These are phyloP conservation scores for Saccopteryx leptura DNA, from an alignment of 2,113 vertebrate genomes.

Conservation along the genomic window DNA sequence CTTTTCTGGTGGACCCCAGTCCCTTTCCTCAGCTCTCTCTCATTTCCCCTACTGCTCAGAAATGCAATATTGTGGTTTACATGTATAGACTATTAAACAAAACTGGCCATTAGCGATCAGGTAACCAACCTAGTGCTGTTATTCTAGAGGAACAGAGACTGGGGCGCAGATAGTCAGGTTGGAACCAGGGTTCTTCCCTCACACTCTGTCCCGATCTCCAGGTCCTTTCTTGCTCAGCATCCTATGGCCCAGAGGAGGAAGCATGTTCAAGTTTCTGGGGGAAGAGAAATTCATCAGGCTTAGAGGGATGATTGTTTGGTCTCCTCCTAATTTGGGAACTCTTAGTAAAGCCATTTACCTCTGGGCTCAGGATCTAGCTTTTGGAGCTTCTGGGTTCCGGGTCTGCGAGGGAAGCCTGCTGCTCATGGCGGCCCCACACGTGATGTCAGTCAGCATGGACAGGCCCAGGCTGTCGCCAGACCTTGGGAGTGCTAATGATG, in stretches of 20 bases:
- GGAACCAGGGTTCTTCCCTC: not conserved
- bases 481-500: not conserved
- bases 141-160: not conserved
- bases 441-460: not conserved
- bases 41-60: not conserved
- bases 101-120: not conserved
- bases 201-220: not conserved
- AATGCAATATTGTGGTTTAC: not conserved
- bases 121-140: not conserved
- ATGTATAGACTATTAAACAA: not conserved
- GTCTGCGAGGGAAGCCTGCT: not conserved
- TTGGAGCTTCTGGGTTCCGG: not conserved
- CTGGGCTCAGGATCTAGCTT: not conserved
- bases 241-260: not conserved
- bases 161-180: rapidly evolving
- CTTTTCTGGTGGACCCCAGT: not conserved
- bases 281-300: not conserved
- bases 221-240: not conserved
- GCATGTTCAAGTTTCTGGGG: not conserved
- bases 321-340: not conserved
- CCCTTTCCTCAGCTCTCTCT: not conserved
- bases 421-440: rapidly evolving
- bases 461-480: not conserved
- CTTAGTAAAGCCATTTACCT: conserved; percentile 9
- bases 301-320: not conserved